Evolutionary conservation across 2,113 vertebrate genomes (phyloP), one percentile per base, ranked within the genome.

Genomic region (Saccopteryx leptura): DNA sequence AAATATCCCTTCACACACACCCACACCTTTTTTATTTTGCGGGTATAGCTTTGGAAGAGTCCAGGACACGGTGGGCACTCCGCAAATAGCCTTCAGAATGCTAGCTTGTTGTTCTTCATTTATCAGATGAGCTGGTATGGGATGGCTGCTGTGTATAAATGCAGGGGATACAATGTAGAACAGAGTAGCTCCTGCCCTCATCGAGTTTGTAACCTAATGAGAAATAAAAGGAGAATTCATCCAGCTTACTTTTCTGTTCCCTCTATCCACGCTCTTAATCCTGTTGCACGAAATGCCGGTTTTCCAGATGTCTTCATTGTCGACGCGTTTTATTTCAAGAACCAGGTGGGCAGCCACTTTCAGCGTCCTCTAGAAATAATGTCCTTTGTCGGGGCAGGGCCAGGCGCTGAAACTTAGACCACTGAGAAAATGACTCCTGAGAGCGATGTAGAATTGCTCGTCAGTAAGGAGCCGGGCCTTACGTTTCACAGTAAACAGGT

Each of bases 401-500:
- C 88, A 0, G 1, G 14, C 75, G 72, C 74, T 58, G 75, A 92
- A 78, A 66, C 12, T 75, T 17, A 56, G 78, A 83, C 68, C 50
- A 13, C 21, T 52, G 84, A 88, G 58, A 54, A 82, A 54, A 61
- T 8, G 63, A 56, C 54, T 61, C 76, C 65, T 63, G 9, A 60
- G 56, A n/a, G n/a, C 14, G 52, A 52, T 21, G 58, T 72, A 26
- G 60, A 91, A 8, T 18, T 65, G n/a, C 11, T 28, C 90, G 91
- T 96, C 91, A 48, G 2, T 15, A 79, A 26, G 65, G 28, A 94
- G 69, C 24, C 72, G 18, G 83, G 69, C n/a, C 68, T 90, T 33
- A 26, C 19, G 10, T 56, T 93, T 88, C 91, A 88, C 68, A 88
- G 63, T 79, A 93, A 96, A 82, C 68, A 96, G 26, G 50, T 96